Conservation (phyloP, 2,888 invertebrate genomes). For the Erpobdella octoculata region DNA sequence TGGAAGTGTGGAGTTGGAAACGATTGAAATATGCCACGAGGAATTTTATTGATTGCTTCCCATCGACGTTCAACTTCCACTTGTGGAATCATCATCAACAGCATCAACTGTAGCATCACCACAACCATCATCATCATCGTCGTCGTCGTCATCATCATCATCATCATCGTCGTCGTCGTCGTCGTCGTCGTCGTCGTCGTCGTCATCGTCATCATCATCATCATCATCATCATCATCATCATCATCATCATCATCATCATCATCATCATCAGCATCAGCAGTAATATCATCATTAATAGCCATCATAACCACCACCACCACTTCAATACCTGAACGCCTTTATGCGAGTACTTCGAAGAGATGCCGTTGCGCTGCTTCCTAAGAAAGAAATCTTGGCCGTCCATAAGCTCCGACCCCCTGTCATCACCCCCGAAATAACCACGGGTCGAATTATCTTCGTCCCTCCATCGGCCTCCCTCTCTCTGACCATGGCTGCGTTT, state of each 20-base stretch:
- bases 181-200: background rate
- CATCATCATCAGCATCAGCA: background rate
- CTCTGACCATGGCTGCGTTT: background rate
- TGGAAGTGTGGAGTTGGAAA: no score
- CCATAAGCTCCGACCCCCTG: no score
- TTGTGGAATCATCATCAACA: no score
- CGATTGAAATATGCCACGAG: background rate
- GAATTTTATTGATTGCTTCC: background rate
- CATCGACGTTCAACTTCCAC: no score
- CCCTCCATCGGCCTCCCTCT: background rate
- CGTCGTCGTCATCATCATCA: background rate
- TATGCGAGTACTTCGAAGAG: no score
- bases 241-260: conserved; percentile 1
- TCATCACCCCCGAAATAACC: background rate
- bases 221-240: background rate
- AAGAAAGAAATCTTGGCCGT: no score
- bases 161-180: background rate
- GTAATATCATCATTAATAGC: background rate
- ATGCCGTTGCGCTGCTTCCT: no score
- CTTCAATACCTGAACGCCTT: no score
- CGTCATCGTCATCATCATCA: background rate
- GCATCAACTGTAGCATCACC: no score
- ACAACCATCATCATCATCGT: background rate
- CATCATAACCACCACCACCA: background rate
- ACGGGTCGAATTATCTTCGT: background rate